Evolutionary conservation across 2,113 vertebrate genomes (phyloP), one percentile per base, ranked within the genome.

Genomic region (Oncorhynchus kisutch): DNA sequence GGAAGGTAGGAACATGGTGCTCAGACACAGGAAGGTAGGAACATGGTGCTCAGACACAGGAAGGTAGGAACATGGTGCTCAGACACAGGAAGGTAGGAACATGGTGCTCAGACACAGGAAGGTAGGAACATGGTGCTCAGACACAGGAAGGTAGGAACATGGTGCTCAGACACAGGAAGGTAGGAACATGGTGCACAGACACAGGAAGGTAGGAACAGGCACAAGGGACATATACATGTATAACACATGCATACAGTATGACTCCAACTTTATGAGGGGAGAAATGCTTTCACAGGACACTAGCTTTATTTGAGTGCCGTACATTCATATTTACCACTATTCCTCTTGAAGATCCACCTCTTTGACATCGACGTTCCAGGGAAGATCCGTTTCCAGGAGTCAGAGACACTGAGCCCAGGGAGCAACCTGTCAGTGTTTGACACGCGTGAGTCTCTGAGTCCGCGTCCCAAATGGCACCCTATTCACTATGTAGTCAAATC

Each of bases 301-400:
- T 24, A 39, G 18, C 25, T 27, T 0, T 57, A 39, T 59, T 3
- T 24, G n/a, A 57, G 13, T 71, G 3, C 20, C 27, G 2, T 60
- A 7, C 3, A 14, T 62, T 27, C n/a, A 4, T 57, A 2, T 81
- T 16, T 13, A 31, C 66, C 39, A 45, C 2, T 11, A 11, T 45
- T 45, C 29, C 71, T n/a, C 48, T 48, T 72, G 39, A 88, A 99
- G 98, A 95, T 99, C 82, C 98, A 99, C 87, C 94, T 99, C 69
- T 99, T 99, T 90, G 95, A 99, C 88, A 98, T 99, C 73, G 86
- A 98, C 72, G 89, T 99, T 80, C 97, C 98, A 3, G 97, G 97
- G 73, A 98, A 96, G 89, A 98, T 99, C 81, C 87, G 93, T 75
- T 99, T 99, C 92, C 97, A 96, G 88, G 98, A 99, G 85, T 99